Percentiles rank a stretch among this genome's conserved stretches.
Evolutionary conservation across 2,113 vertebrate species (phyloP).

Genomic region (Actenoides lindsayi): DNA sequence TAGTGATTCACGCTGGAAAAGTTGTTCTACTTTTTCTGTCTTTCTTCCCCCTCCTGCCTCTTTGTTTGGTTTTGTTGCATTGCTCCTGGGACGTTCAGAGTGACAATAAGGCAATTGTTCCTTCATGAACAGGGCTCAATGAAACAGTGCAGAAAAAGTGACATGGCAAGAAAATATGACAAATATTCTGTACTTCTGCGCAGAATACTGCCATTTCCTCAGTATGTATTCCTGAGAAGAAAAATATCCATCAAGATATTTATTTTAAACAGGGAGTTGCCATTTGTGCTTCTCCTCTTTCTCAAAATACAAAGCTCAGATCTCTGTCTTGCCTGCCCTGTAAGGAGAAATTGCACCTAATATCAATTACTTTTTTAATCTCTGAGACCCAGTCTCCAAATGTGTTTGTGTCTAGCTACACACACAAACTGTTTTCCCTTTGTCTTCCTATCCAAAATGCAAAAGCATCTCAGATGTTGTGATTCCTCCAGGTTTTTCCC

Average conservation of each 20-base stretch:
- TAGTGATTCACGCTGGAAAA: not conserved
- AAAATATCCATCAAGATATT: slow-evolving; percentile 53
- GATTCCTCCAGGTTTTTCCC: slow-evolving; percentile 69
- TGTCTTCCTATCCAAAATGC: slow-evolving; percentile 73
- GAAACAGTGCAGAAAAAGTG: slow-evolving; percentile 40
- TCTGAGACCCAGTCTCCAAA: slow-evolving; percentile 50
- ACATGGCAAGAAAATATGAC: slow-evolving; percentile 43
- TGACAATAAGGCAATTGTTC: slow-evolving; percentile 67
- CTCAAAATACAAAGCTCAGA: slow-evolving; percentile 40
- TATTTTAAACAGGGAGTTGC: slow-evolving; percentile 61
- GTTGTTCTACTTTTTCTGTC: slow-evolving; percentile 16
- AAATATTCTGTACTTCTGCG: slow-evolving; percentile 37
- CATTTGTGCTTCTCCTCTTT: slow-evolving; percentile 23
- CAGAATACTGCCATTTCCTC: slow-evolving; percentile 6
- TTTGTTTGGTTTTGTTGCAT: slow-evolving; percentile 26
- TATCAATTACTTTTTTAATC: slow-evolving; percentile 72
- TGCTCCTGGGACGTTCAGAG: slow-evolving; percentile 51
- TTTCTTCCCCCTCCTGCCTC: not conserved
- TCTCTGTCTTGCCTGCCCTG: not conserved
- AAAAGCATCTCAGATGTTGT: slow-evolving; percentile 58
- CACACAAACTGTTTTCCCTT: slow-evolving; percentile 51
- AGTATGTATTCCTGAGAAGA: slow-evolving; percentile 41
- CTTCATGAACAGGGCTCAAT: slow-evolving; percentile 32
- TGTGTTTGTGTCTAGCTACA: slow-evolving; percentile 29
- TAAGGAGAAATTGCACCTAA: slow-evolving; percentile 51